Evolutionary conservation across 1,140 invertebrate genomes (phyloP), one percentile per base, ranked within the genome.

Genomic region (Procambarus clarkii): DNA sequence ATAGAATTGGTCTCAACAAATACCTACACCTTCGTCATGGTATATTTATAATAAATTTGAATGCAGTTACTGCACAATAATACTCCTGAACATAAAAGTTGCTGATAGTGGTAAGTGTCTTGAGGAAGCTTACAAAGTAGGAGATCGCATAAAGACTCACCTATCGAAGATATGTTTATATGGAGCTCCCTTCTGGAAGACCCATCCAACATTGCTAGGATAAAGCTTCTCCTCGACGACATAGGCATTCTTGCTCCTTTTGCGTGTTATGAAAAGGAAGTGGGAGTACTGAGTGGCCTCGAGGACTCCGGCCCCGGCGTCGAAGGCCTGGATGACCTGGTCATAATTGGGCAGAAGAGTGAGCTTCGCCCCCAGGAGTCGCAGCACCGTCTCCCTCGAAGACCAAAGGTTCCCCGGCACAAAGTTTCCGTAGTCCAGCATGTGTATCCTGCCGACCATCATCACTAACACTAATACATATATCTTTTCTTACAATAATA

Each of bases 211-310:
- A 80, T 82, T 83, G 80, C 83, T 89, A 9, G 88, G 88, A 24
- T 83, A 89, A 5, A 89, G 80, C 64, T 83, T 89, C 80, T 89
- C 88, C 71, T 89, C 88, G 18, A 89, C 88, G 24, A 80, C 88
- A 18, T 89, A 89, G 9, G 88, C 46, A 5, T 13, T 82, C 69
- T 50, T 82, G 45, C 79, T 89, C 80, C 88, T 76, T 13, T 50
- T n/a, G 9, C 80, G 88, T 7, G 78, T 83, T 64, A 89, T 89
- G 48, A 89, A 89, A 2, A 89, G 69, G 50, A 83, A 89, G 69
- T 89, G 80, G n/a, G 88, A 89, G 88, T 89, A 89, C 45, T 82
- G 64, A 2, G 88, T 83, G 46, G 88, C 88, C 60, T 89, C 88
- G 11, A 89, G 79, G 2, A 89, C 88, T 7, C 88, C 88, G 0